These are phyloP conservation scores for Musca domestica DNA, from an alignment of 1,140 invertebrate species.

Conservation along the genomic window DNA sequence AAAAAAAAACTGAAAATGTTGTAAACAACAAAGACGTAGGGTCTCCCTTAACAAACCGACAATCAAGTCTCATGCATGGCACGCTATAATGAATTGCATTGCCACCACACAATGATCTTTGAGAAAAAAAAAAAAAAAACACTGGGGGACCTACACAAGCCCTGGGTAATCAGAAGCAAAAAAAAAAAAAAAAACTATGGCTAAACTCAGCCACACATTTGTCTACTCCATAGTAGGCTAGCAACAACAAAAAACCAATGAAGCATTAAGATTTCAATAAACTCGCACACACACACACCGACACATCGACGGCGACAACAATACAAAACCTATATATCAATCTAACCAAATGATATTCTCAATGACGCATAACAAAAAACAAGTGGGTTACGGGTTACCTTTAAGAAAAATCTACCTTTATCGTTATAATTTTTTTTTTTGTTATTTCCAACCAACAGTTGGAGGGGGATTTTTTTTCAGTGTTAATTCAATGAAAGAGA, in stretches of 20 bases:
- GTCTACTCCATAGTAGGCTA: neutral
- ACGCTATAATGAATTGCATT: conserved; percentile 21
- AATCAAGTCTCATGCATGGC: conserved; percentile 11
- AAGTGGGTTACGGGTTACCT: conserved; percentile 21
- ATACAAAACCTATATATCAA: neutral
- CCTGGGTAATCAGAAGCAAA: neutral
- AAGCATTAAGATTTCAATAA: conserved; percentile 16
- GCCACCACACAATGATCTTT: conserved; percentile 16
- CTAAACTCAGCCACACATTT: too few species aligned
- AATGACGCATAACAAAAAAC: conserved; percentile 19
- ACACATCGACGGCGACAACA: neutral
- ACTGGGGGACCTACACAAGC: neutral
- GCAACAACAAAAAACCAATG: conserved; percentile 11
- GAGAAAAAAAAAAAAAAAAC: neutral
- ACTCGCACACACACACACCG: neutral
- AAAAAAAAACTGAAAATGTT: neutral
- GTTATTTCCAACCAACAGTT: too few species aligned
- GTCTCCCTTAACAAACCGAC: neutral
- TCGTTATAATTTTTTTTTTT: too few species aligned
- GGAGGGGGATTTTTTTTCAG: neutral
- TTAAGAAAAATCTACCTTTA: neutral
- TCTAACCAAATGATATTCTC: neutral
- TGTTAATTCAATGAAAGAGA: neutral
- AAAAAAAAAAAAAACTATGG: neutral
- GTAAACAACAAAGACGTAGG: neutral